Percentiles rank a stretch among this genome's conserved stretches.
phyloP scores from a whole-genome alignment of 2,113 vertebrate species.

The Neolamprologus hecqui region DNA sequence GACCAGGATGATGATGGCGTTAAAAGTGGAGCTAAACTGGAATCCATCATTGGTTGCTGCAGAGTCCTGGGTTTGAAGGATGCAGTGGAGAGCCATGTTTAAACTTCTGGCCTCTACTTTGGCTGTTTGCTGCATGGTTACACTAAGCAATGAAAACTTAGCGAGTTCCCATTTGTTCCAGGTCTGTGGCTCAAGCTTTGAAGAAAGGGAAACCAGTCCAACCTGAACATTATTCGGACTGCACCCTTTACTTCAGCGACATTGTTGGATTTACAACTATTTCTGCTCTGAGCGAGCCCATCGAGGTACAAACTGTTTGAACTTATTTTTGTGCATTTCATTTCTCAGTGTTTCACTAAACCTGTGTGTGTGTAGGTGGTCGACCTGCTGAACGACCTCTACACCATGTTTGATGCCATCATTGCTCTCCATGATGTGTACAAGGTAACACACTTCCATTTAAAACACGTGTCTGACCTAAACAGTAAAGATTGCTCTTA shows the following conservation, averaged over 20 bases:
- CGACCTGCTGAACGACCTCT: slow-evolving; percentile 83
- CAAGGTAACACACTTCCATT: slow-evolving; percentile 54
- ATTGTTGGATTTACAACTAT: slow-evolving; percentile 87
- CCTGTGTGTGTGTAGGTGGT: slow-evolving; percentile 56
- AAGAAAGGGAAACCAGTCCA: slow-evolving; percentile 78
- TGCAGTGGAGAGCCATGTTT: fast-evolving
- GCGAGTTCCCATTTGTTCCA: background rate
- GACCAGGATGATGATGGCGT: fast-evolving
- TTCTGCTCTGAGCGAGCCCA: slow-evolving; percentile 84
- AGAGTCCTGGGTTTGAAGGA: background rate
- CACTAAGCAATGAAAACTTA: background rate
- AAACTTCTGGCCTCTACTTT: fast-evolving
- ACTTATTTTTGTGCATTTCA: fast-evolving
- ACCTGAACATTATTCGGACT: slow-evolving; percentile 80
- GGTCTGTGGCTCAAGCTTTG: slow-evolving; percentile 80
- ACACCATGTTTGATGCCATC: slow-evolving; percentile 85
- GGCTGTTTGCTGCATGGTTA: background rate
- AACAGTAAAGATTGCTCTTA: fast-evolving
- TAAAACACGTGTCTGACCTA: background rate
- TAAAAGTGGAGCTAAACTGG: background rate
- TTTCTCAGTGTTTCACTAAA: background rate
- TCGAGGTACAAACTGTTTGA: slow-evolving; percentile 66
- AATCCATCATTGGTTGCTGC: background rate
- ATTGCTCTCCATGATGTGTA: slow-evolving; percentile 83
- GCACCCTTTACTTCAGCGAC: slow-evolving; percentile 86